Evolutionary conservation across 2,113 vertebrate genomes (phyloP).

Genomic region (Eleginops maclovinus): DNA sequence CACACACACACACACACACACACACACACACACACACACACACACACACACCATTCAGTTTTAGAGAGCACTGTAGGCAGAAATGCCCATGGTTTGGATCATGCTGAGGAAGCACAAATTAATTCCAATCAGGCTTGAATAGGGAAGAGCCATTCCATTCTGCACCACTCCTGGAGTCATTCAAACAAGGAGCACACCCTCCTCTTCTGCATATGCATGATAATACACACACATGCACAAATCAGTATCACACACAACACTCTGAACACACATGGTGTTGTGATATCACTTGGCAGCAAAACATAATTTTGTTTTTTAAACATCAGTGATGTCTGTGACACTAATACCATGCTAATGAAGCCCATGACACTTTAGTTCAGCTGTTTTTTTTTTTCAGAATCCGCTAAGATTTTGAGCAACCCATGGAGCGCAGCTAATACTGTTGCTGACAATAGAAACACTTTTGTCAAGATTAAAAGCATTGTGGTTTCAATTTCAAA

Average conservation of each 20-base stretch:
- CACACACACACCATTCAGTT: conserved; percentile 46
- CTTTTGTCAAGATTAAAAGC: conserved; percentile 62
- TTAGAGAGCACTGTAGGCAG: conserved; percentile 64
- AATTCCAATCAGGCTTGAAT: conserved; percentile 82
- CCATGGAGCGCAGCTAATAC: conserved; percentile 27
- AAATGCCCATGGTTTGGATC: conserved; percentile 67
- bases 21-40: conserved; percentile 7
- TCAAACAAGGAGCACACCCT: conserved; percentile 56
- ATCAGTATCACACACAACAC: conserved; percentile 13
- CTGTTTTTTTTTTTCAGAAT: conserved; percentile 59
- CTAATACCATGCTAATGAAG: conserved; percentile 71
- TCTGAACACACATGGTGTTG: conserved; percentile 20
- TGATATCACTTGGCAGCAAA: conserved; percentile 44
- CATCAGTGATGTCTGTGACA: conserved; percentile 54
- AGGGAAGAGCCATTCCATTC: conserved; percentile 71
- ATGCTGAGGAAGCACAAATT: conserved; percentile 84
- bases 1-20: background rate
- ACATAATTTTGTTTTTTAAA: conserved; percentile 52
- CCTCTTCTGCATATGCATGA: conserved; percentile 36
- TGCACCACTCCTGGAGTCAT: conserved; percentile 65
- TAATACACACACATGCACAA: conserved; percentile 22
- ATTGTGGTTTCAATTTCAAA: conserved; percentile 49
- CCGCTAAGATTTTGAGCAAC: conserved; percentile 40
- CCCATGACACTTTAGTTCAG: conserved; percentile 59
- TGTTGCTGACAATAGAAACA: conserved; percentile 48